A percentile compares a stretch with the other conserved stretches of the same genome.
Evolutionary conservation across 2,797 vertebrate genomes (phyloP).

Genomic region (Cuniculus paca): DNA sequence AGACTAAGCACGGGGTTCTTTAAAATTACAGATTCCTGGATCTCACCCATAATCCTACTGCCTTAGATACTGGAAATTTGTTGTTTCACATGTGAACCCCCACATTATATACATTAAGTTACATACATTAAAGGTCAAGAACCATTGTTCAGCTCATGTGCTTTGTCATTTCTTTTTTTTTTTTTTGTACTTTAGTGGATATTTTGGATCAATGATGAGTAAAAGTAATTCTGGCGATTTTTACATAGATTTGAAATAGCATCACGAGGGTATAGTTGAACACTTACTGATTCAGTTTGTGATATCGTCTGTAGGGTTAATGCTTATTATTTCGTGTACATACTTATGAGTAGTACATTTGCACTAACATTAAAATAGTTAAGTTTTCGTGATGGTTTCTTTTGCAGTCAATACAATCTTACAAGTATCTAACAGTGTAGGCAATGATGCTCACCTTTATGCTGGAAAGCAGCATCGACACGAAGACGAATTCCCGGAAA

Average conservation of each 20-base stretch:
- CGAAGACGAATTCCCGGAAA: constrained; percentile 88
- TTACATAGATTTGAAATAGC: not conserved
- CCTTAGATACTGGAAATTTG: not conserved
- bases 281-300: not conserved
- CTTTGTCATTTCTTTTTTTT: not conserved
- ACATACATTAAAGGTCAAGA: not conserved
- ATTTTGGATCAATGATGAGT: not conserved
- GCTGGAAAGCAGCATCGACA: constrained; percentile 91
- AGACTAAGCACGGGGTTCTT: not conserved
- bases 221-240: constrained; percentile 33
- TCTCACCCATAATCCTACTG: not conserved
- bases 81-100: not conserved
- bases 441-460: constrained; percentile 86
- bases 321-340: not conserved
- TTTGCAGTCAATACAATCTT: not conserved
- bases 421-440: not conserved
- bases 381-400: not conserved
- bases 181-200: not conserved
- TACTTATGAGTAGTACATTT: constrained; percentile 15
- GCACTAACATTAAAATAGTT: not conserved
- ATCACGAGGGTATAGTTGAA: not conserved
- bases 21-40: not conserved
- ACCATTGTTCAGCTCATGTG: not conserved
- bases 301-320: not conserved
- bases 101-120: not conserved